Conservation (phyloP, 2,888 invertebrate species). For the Apomyelois bistriatella region DNA sequence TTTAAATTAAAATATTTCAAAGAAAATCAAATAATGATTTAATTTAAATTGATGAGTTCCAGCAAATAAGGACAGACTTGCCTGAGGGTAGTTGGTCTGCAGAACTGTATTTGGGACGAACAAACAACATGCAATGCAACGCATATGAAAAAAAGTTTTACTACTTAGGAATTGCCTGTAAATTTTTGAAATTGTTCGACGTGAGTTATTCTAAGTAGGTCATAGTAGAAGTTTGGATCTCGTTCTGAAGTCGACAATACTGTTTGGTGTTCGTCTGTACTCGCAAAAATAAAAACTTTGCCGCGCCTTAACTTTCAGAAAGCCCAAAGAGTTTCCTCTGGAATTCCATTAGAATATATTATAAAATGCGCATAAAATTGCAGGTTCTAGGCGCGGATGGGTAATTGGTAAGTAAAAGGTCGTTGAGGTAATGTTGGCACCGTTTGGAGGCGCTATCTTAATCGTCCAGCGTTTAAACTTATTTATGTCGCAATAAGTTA, state of each 20-base stretch:
- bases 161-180: neutral
- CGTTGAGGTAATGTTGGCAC: constrained; percentile 41
- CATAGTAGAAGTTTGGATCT: neutral
- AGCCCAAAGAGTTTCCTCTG: constrained; percentile 30
- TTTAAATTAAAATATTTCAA: no score
- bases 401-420: constrained; percentile 43
- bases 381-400: constrained; percentile 29
- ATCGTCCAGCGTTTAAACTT: constrained; percentile 66
- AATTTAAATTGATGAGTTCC: no score
- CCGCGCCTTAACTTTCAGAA: constrained; percentile 14
- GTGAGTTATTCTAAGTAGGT: neutral
- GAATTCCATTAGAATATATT: constrained; percentile 41
- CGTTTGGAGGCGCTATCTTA: constrained; percentile 61
- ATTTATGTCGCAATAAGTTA: constrained; percentile 77
- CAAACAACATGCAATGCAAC: neutral
- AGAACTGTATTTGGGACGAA: no score
- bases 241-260: constrained; percentile 7
- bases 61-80: no score
- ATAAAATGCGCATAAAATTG: constrained; percentile 42
- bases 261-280: constrained; percentile 3
- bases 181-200: neutral
- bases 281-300: constrained; percentile 14
- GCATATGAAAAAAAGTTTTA: no score
- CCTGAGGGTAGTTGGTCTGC: no score
- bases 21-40: no score